Evolutionary conservation across 2,888 invertebrate genomes (phyloP).

Genomic region (Lasioglossum zephyrum): DNA sequence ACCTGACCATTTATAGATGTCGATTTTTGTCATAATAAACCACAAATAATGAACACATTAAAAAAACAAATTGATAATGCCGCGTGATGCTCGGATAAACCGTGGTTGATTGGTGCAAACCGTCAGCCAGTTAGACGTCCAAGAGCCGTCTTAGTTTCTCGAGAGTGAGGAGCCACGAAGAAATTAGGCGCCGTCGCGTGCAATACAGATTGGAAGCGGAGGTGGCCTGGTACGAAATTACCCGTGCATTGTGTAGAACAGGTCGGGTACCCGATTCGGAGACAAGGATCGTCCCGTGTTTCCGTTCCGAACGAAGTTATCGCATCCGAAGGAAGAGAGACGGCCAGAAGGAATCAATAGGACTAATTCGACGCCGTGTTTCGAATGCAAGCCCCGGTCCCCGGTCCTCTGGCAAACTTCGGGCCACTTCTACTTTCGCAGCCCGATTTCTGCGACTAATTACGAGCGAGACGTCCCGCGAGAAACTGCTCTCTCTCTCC

Average conservation of each 20-base stretch:
- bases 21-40: no score
- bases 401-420: constrained; percentile 32
- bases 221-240: constrained; percentile 53
- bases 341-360: constrained; percentile 61
- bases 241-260: constrained; percentile 59
- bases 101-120: neutral
- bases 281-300: constrained; percentile 55
- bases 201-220: neutral
- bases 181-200: neutral
- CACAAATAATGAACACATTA: neutral
- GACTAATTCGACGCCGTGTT: constrained; percentile 62
- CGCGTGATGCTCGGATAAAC: neutral
- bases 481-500: neutral
- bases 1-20: no score
- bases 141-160: neutral
- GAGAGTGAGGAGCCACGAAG: neutral
- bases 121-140: neutral
- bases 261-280: constrained; percentile 13
- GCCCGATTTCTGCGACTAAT: constrained; percentile 38
- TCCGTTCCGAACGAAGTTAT: constrained; percentile 59
- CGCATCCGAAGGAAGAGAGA: constrained; percentile 25
- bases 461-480: constrained; percentile 24
- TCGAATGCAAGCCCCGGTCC: constrained; percentile 37
- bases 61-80: no score
- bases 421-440: constrained; percentile 40